Percentiles rank a stretch among this genome's conserved stretches.
phyloP scores from a whole-genome alignment of 2,888 invertebrate genomes.

The Limnephilus lunatus region DNA sequence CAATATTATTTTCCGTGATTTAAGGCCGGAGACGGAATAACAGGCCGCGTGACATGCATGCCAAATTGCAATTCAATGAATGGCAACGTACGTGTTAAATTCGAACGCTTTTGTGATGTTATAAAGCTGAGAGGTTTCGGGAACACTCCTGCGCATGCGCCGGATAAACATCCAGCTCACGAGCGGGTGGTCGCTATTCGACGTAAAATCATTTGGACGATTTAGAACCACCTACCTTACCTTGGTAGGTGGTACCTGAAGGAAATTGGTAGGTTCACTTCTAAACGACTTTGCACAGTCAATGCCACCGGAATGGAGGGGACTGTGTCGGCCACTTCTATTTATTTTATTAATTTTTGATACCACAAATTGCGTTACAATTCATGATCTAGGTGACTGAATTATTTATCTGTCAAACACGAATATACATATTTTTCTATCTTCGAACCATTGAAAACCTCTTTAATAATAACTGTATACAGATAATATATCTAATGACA shows the following conservation, averaged over 20 bases:
- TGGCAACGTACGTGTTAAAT: conserved; percentile 62
- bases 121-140: conserved; percentile 40
- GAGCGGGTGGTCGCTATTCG: conserved; percentile 59
- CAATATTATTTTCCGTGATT: conserved; percentile 56
- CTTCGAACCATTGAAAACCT: no score
- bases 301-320: background rate
- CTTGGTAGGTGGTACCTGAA: background rate
- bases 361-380: no score
- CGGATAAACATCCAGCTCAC: conserved; percentile 49
- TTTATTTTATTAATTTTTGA: no score
- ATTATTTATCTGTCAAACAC: no score
- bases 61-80: conserved; percentile 63
- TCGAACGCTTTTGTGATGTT: conserved; percentile 56
- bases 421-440: no score
- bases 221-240: background rate
- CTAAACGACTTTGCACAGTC: background rate
- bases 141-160: conserved; percentile 60
- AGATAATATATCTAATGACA: no score
- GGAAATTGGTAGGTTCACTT: background rate
- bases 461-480: no score
- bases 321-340: no score
- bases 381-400: no score
- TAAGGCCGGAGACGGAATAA: conserved; percentile 57
- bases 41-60: conserved; percentile 61
- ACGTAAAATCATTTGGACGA: background rate